Evolutionary conservation across 2,113 vertebrate species (phyloP), one percentile per base, ranked within the genome.

Genomic region (Pipra filicauda): DNA sequence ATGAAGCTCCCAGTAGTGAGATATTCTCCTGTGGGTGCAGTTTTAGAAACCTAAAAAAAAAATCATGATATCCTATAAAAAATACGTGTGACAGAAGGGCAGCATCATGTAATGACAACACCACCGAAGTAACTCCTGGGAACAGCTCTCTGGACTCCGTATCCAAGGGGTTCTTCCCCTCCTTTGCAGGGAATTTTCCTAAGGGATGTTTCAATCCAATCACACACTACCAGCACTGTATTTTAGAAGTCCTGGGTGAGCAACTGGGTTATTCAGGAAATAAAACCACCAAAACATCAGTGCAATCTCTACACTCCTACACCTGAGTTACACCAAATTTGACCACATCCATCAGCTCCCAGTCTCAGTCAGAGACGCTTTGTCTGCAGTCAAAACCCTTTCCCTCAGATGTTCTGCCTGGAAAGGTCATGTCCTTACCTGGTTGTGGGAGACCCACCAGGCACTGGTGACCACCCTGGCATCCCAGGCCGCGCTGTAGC

Each of bases 1-100:
- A 99, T 99, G 98, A 99, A 99, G 95, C 99, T 99, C 79, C 99
- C 99, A 41, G 99, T 99, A 46, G 99, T 99, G 96, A 99, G 98
- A 86, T 99, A 99, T 78, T 99, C 99, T 98, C 99, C 99, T 3
- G 99, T 99, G 30, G 99, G 99, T 35, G 99, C 99, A 2, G 99
- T 99, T 97, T 99, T 99, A 58, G 99, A 99, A 57, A 99, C 99
- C 99, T 99, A 27, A 37, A 69, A 49, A 70, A 24, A 24, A 69
- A 82, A 46, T 17, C 30, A 76, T 0, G 3, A 72, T 0, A 20
- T 10, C 20, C 19, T 31, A 3, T 24, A 9, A 51, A 37, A 49
- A n/a, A 19, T 1, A 46, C 5, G 39, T 24, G 62, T 51, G 54
- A 31, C 2, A 41, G 41, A 20, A 61, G 27, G 64, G 7, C 17